phyloP scores from a whole-genome alignment of 2,888 invertebrate genomes.

The Hyles lineata region DNA sequence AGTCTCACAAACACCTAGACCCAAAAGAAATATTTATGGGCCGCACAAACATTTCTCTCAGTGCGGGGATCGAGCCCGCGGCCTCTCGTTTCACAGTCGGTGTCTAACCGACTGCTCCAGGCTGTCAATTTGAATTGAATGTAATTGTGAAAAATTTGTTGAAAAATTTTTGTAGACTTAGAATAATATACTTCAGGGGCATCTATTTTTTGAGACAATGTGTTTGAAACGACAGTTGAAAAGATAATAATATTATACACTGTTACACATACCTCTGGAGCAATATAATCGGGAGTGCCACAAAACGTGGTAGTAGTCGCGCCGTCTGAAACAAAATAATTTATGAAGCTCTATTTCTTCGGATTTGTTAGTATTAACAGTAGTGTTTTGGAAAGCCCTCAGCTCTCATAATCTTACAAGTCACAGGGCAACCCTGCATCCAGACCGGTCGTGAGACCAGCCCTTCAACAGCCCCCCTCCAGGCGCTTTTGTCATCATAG shows the following conservation, averaged over 20 bases:
- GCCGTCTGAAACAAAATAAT: constrained; percentile 85
- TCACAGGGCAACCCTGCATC: constrained; percentile 47
- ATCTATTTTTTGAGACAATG: too few species aligned
- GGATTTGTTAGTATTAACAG: neutral
- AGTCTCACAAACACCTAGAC: too few species aligned
- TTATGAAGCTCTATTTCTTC: neutral
- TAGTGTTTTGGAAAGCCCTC: constrained; percentile 34
- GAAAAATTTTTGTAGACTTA: too few species aligned
- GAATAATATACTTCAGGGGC: too few species aligned
- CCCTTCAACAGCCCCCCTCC: constrained; percentile 43
- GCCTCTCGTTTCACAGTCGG: too few species aligned
- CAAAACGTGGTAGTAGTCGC: constrained; percentile 98
- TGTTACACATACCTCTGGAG: constrained; percentile 90
- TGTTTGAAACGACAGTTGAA: too few species aligned
- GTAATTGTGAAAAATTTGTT: too few species aligned
- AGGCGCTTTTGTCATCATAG: constrained; percentile 37
- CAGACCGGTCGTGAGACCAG: constrained; percentile 22
- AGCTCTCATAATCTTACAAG: constrained; percentile 48
- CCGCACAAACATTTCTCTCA: too few species aligned
- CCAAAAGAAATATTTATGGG: too few species aligned
- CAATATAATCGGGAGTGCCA: constrained; percentile 99
- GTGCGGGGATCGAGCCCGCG: too few species aligned
- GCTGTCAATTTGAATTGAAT: too few species aligned
- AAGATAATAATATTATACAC: neutral
- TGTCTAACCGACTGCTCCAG: too few species aligned